Evolutionary conservation across 2,888 invertebrate genomes (phyloP), one percentile per base, ranked within the genome.

Genomic region (Orchestes rusci): DNA sequence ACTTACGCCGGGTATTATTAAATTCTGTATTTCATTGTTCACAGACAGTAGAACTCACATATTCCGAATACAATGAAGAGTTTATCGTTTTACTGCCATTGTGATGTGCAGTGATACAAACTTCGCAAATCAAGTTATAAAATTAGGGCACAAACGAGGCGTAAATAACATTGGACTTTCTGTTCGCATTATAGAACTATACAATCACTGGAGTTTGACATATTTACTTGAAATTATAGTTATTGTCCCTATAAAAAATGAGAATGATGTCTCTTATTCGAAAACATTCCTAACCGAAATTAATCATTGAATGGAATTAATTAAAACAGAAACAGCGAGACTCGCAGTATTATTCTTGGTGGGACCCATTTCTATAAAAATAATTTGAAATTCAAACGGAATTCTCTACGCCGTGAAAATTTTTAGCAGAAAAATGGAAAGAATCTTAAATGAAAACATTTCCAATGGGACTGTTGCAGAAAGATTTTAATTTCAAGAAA

Each of bases 381-480:
- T 29, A 38, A 38, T 38, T 38, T 38, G 29, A 38, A 38, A 29
- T 38, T 38, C 38, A 38, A 38, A 38, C 38, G 29, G 29, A 37
- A 38, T 29, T 27, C 29, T 29, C 29, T 17, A 16, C 29, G 38
- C 29, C 28, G 38, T 38, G 29, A 38, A 27, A 38, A 38, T 38
- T 38, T 38, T 29, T 18, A 16, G 10, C 17, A 12, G 38, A 38
- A 38, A 38, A 29, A 44, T 44, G 39, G 45, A 45, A 34, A 45
- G 45, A 45, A 45, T 45, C 45, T 38, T 45, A 35, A 34, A 45
- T 32, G 39, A 35, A 40, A 45, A 39, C 45, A 39, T 39, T 35
- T 40, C 45, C 45, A 31, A 15, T 45, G 45, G 45, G 39, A 45
- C 35, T 34, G 35, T 40, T 45, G 20, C 39, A 40, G 39, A 39